phyloP scores from a whole-genome alignment of 2,113 vertebrate species.

The Rallus limicola region DNA sequence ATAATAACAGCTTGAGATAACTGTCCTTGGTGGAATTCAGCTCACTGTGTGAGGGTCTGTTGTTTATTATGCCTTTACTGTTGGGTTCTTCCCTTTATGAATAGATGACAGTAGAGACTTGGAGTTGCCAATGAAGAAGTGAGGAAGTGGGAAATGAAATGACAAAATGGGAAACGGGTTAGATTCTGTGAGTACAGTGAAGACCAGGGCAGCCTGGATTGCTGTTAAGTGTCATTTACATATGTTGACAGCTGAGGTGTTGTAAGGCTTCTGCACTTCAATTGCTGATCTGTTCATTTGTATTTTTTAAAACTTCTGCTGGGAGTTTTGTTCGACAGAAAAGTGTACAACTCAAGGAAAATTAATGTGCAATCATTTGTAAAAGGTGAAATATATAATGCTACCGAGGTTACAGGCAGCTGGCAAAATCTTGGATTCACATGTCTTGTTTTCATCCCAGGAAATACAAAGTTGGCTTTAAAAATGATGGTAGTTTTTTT shows the following conservation, averaged over 20 bases:
- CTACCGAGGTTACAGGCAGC: background rate
- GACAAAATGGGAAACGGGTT: background rate
- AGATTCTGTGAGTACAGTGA: background rate
- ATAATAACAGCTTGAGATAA: background rate
- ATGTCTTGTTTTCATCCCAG: background rate
- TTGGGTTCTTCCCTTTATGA: background rate
- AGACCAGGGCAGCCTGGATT: background rate
- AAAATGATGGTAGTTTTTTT: background rate
- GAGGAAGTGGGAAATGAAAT: background rate
- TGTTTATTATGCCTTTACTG: background rate
- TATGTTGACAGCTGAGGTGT: background rate
- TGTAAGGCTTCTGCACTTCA: background rate
- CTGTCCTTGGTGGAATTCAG: background rate
- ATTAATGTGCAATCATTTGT: background rate
- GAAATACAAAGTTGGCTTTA: background rate
- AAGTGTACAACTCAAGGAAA: background rate
- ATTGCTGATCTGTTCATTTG: background rate
- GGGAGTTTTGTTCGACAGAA: background rate
- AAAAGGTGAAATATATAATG: background rate
- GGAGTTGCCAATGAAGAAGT: background rate
- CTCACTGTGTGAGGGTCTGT: background rate
- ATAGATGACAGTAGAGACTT: background rate
- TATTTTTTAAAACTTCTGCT: background rate
- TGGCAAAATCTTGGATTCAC: background rate
- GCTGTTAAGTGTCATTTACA: background rate